Base-by-base conservation (phyloP, 1,140 invertebrate genomes). In the Drosophila triauraria region DNA sequence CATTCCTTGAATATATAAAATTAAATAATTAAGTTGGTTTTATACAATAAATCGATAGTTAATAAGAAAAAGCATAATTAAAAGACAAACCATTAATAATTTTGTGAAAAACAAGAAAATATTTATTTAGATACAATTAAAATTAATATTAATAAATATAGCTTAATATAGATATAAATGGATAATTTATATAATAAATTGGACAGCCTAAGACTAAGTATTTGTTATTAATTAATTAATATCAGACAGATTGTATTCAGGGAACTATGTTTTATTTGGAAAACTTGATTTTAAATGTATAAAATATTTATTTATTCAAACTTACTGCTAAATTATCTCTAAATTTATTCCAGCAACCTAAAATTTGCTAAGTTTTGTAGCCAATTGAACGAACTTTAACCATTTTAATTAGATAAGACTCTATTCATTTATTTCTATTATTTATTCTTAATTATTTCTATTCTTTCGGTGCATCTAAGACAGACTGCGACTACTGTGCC, bases 391-490 rank as follows among this genome's bases (percentile, higher is more conserved):
- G n/a, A n/a, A 20, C 20, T 20, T 20, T 20, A 20, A 20, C 1
- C 20, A 20, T 20, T 1, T 1, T 20, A 20, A 20, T 20, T 20
- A 20, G 20, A 20, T 20, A 20, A 20, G n/a, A n/a, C n/a, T n/a
- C n/a, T n/a, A n/a, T n/a, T n/a, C n/a, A n/a, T n/a, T n/a, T n/a
- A n/a, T n/a, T n/a, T n/a, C n/a, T n/a, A n/a, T n/a, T n/a, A 20
- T 30, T 30, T 30, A 30, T 30, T 30, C 5, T 30, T 30, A 1
- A 7, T 30, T 30, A 7, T 30, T 30, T 30, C 6, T 6, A 6
- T 30, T 30, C 61, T 86, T 80, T 75, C 75, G 53, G 82, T 70
- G 62, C 67, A 70, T 25, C 67, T 46, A 68, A 70, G 67, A 70
- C 67, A 70, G 48, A 17, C 67, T 13, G 32, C n/a, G 48, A 44